phyloP scores from a whole-genome alignment of 2,113 vertebrate genomes.

The Toxotes jaculatrix region DNA sequence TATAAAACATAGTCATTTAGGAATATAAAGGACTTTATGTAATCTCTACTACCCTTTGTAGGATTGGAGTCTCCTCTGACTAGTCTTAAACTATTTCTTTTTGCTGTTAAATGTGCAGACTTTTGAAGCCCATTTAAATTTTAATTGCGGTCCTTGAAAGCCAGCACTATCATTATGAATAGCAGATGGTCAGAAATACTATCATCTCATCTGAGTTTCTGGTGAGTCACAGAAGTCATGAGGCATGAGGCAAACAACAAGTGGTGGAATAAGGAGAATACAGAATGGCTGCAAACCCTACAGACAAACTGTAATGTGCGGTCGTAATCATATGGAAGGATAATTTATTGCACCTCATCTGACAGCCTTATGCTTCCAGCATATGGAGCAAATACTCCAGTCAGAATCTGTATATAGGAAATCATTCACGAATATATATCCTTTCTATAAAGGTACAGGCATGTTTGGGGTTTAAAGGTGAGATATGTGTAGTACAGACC shows the following conservation, averaged over 20 bases:
- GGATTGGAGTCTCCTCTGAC: constrained; percentile 12
- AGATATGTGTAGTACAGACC: constrained; percentile 26
- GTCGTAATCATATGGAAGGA: constrained; percentile 9
- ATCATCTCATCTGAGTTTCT: constrained; percentile 78
- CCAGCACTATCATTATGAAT: constrained; percentile 85
- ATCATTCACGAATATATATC: constrained; percentile 3
- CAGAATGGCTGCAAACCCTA: constrained; percentile 1
- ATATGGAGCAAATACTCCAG: constrained; percentile 11
- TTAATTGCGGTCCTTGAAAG: constrained; percentile 86
- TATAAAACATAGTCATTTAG: background rate
- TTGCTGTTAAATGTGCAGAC: constrained; percentile 39
- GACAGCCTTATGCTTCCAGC: constrained; percentile 23
- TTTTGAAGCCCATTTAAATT: constrained; percentile 61
- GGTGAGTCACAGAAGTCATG: constrained; percentile 66
- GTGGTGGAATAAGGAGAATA: constrained; percentile 52
- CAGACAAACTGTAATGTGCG: constrained; percentile 19
- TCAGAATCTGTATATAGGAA: background rate
- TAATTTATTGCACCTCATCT: constrained; percentile 11
- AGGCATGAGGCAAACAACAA: constrained; percentile 72
- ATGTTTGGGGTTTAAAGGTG: constrained; percentile 21
- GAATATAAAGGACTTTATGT: constrained; percentile 16
- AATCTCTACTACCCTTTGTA: constrained; percentile 2
- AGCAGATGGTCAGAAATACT: constrained; percentile 82
- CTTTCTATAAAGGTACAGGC: constrained; percentile 8
- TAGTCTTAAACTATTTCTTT: constrained; percentile 38